A percentile compares a stretch with the other conserved stretches of the same genome.
Evolutionary conservation across 2,797 vertebrate genomes (phyloP).

Genomic region (Telmatherina bonti): DNA sequence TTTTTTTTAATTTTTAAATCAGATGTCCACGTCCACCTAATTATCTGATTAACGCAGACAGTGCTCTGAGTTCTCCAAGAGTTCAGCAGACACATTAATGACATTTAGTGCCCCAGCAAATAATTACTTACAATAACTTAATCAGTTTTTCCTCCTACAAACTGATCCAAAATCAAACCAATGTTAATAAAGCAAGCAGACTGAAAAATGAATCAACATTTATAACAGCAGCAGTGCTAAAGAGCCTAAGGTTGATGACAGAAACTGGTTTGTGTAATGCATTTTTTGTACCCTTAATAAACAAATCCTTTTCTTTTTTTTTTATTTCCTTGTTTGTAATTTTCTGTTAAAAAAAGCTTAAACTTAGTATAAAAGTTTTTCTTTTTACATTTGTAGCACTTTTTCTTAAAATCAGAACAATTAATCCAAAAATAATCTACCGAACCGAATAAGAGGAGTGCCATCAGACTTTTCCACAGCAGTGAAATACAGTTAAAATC

Average conservation of each 20-base stretch:
- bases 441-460: too few relatives aligned
- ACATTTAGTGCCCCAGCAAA: background rate
- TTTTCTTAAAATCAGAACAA: background rate
- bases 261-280: background rate
- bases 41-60: conserved; percentile 1
- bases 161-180: background rate
- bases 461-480: background rate
- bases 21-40: conserved; percentile 13
- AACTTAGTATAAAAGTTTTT: too few relatives aligned
- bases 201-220: background rate
- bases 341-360: background rate
- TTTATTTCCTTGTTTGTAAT: background rate
- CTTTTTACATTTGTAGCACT: background rate
- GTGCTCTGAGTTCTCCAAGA: background rate
- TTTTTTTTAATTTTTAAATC: conserved; percentile 15
- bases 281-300: background rate
- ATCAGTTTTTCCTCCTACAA: background rate
- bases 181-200: background rate
- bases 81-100: conserved; percentile 19
- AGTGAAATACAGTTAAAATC: background rate
- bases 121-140: background rate
- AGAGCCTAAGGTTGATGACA: background rate
- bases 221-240: background rate
- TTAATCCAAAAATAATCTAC: too few relatives aligned
- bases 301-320: background rate